phyloP scores from a whole-genome alignment of 1,140 invertebrate genomes.

The Ruditapes philippinarum region DNA sequence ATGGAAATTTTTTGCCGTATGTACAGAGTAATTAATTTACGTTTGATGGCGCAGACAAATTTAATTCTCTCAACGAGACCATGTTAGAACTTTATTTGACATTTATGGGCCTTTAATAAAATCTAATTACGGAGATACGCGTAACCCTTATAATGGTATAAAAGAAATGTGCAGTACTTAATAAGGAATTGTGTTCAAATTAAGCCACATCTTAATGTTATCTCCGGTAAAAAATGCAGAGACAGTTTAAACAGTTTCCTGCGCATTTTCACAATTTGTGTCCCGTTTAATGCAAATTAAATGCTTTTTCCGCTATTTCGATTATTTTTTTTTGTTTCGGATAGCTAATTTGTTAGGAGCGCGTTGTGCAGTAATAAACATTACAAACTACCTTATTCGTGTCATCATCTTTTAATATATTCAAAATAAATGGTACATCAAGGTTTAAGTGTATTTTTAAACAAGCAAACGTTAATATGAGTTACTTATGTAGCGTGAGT shows the following conservation, averaged over 20 bases:
- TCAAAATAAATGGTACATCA: too few species aligned
- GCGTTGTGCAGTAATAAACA: too few species aligned
- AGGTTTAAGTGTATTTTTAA: too few species aligned
- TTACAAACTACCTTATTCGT: too few species aligned
- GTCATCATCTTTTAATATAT: too few species aligned
- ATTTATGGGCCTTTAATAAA: slow-evolving; percentile 24
- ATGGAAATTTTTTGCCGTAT: slow-evolving; percentile 29
- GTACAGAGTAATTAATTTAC: slow-evolving; percentile 17
- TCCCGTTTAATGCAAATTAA: neutral
- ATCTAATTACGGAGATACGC: neutral
- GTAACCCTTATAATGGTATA: neutral
- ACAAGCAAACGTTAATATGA: too few species aligned
- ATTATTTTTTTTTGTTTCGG: neutral
- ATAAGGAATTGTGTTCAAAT: neutral
- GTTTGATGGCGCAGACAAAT: slow-evolving; percentile 17
- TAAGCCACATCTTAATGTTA: neutral
- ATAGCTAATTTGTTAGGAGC: too few species aligned
- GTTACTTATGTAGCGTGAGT: too few species aligned
- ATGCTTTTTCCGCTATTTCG: neutral
- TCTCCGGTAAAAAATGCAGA: neutral
- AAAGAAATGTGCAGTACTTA: neutral
- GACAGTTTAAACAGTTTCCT: neutral
- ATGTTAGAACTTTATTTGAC: slow-evolving; percentile 2
- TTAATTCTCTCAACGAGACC: slow-evolving; percentile 21
- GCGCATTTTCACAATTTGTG: neutral